phyloP scores from a whole-genome alignment of 1,140 invertebrate genomes.

The Diprion similis region DNA sequence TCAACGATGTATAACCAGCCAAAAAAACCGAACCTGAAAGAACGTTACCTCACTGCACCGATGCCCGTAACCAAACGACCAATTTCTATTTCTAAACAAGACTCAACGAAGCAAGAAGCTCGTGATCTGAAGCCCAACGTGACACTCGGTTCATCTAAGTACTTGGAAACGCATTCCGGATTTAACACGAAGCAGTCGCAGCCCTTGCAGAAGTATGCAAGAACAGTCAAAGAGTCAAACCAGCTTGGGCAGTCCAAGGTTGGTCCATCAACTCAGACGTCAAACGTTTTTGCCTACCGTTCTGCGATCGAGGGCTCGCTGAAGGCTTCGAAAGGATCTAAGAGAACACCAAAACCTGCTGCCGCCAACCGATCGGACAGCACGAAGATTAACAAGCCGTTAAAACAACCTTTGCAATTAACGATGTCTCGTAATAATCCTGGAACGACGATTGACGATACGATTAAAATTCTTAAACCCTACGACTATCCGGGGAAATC shows the following conservation, averaged over 20 bases:
- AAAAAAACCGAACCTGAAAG: slow-evolving; percentile 3
- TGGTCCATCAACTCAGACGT: background rate
- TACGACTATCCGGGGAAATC: background rate
- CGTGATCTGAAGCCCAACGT: background rate
- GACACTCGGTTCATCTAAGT: background rate
- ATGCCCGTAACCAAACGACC: background rate
- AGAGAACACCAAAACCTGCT: background rate
- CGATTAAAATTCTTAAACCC: background rate
- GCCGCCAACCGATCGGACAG: background rate
- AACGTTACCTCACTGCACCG: background rate
- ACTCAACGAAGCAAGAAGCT: background rate
- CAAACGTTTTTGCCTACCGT: background rate
- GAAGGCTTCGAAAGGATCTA: background rate
- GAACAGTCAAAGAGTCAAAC: background rate
- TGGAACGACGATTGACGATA: background rate
- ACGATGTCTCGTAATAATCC: background rate
- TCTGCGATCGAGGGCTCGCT: background rate
- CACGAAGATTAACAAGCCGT: background rate
- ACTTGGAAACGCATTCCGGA: background rate
- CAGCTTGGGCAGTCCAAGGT: background rate
- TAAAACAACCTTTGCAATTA: background rate
- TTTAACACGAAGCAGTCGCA: background rate
- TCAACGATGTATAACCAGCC: background rate
- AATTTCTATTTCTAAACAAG: background rate
- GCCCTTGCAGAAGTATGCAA: background rate